Conservation (phyloP, 2,113 vertebrate species). For the Leptocoma aspasia region DNA sequence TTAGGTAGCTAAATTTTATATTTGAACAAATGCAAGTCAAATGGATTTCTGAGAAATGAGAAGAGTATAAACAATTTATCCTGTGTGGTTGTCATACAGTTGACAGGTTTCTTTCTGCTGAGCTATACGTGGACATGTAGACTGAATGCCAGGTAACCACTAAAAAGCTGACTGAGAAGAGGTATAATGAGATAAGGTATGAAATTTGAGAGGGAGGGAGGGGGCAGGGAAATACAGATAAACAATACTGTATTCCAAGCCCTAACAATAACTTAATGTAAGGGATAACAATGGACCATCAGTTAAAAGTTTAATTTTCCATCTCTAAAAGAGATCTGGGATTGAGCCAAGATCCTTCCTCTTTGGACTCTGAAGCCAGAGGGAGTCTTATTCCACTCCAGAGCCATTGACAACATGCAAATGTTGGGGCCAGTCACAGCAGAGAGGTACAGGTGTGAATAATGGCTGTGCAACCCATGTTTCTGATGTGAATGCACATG, state of each 20-base stretch:
- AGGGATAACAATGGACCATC: neutral
- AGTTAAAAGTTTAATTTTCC: constrained; percentile 4
- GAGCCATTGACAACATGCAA: neutral
- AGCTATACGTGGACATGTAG: neutral
- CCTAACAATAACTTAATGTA: neutral
- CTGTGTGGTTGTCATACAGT: neutral
- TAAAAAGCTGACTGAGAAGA: neutral
- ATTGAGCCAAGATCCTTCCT: neutral
- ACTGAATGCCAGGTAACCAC: neutral
- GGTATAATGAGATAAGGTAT: neutral
- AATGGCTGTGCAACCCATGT: neutral
- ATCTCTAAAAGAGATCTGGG: neutral
- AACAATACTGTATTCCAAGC: neutral
- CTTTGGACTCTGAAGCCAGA: neutral
- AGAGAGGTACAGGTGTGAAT: neutral
- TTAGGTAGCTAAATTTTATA: neutral
- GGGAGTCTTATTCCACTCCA: neutral
- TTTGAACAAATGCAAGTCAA: neutral
- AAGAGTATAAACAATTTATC: neutral
- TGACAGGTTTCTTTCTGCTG: neutral
- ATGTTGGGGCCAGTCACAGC: neutral
- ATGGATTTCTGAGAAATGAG: neutral
- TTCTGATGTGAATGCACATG: neutral
- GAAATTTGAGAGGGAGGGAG: neutral
- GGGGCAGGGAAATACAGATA: neutral